phyloP scores from a whole-genome alignment of 2,113 vertebrate species.

The Pedionomus torquatus region DNA sequence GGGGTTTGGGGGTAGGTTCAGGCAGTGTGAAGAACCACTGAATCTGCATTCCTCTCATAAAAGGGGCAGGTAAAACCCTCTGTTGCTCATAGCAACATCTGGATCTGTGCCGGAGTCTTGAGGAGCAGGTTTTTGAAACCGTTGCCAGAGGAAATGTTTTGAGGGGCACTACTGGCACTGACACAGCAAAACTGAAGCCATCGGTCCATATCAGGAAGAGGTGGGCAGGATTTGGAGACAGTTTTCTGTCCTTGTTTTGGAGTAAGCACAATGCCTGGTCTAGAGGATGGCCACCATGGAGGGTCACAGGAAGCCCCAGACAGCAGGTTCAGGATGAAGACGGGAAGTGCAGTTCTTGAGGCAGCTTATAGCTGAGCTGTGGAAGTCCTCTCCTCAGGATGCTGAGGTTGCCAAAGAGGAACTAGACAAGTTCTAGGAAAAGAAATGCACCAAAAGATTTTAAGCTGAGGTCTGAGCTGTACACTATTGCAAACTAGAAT shows the following conservation, averaged over 20 bases:
- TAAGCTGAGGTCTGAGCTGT: neutral
- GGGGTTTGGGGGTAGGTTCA: neutral
- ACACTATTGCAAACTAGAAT: neutral
- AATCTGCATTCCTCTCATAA: too few relatives aligned
- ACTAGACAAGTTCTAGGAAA: neutral
- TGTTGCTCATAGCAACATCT: accelerated
- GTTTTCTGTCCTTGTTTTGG: neutral
- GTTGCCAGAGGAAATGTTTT: neutral
- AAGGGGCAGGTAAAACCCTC: neutral
- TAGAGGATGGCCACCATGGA: too few relatives aligned
- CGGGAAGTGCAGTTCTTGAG: accelerated
- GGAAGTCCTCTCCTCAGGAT: accelerated
- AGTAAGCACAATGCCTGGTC: neutral
- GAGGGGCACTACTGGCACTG: neutral
- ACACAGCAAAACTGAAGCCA: neutral
- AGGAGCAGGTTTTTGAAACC: neutral
- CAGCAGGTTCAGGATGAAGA: neutral
- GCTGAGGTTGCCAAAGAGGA: neutral
- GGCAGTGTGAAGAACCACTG: neutral
- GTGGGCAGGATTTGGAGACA: neutral
- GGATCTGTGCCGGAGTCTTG: neutral
- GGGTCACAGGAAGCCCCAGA: neutral
- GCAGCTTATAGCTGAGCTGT: neutral
- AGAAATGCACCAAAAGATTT: neutral
- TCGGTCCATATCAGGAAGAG: neutral